Percentiles rank a stretch among this genome's conserved stretches.
Evolutionary conservation across 92 coral and sea anemone genomes (phyloP).

Genomic region (Zoanthus gigantus): DNA sequence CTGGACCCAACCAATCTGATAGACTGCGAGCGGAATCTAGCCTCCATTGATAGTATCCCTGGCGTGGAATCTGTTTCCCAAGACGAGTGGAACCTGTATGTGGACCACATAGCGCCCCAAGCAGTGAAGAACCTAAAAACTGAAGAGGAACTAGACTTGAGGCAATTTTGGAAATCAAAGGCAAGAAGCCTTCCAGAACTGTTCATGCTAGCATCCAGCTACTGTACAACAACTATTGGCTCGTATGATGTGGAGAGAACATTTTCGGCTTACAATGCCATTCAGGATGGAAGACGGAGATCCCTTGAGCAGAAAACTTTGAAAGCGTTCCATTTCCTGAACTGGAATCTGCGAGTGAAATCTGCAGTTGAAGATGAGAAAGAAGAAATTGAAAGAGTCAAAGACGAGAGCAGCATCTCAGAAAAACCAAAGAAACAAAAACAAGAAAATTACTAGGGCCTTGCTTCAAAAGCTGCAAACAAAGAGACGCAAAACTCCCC

Average conservation of each 20-base stretch:
- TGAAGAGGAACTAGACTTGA: constrained; percentile 54
- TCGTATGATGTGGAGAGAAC: constrained; percentile 67
- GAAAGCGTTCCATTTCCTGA: constrained; percentile 59
- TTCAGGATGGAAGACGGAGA: constrained; percentile 53
- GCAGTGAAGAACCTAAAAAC: constrained; percentile 47
- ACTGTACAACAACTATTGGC: constrained; percentile 58
- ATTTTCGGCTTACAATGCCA: constrained; percentile 53
- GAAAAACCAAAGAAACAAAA: constrained; percentile 9
- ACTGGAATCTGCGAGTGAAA: constrained; percentile 66
- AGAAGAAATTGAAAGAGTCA: constrained; percentile 9
- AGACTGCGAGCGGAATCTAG: not conserved
- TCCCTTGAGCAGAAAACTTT: constrained; percentile 43
- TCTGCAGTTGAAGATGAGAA: constrained; percentile 16
- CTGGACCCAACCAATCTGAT: constrained; percentile 60
- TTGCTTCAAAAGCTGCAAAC: not conserved
- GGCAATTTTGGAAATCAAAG: constrained; percentile 68
- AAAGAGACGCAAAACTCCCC: not conserved
- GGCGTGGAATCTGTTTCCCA: constrained; percentile 55
- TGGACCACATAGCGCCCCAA: constrained; percentile 38
- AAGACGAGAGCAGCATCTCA: not conserved
- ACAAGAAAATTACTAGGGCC: not conserved
- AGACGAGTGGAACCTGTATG: constrained; percentile 67
- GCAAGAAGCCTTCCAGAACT: constrained; percentile 68
- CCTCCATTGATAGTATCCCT: constrained; percentile 52
- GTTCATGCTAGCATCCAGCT: constrained; percentile 44